Percentiles rank a stretch among this genome's conserved stretches.
Evolutionary conservation across 2,888 invertebrate genomes (phyloP).

Genomic region (Itoplectis maculator): DNA sequence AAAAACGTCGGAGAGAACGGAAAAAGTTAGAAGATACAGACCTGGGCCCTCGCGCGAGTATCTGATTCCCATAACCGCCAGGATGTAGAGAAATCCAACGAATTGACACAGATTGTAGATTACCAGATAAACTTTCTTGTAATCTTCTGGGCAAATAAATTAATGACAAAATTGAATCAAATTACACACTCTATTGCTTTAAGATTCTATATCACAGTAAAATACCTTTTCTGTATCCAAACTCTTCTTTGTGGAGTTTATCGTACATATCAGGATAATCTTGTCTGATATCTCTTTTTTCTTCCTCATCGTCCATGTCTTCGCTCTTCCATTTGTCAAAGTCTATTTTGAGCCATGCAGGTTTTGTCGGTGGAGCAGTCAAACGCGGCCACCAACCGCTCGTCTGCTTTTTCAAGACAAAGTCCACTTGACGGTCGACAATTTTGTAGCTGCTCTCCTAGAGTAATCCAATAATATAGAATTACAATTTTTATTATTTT

Average conservation of each 20-base stretch:
- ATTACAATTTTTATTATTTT: conserved; percentile 4
- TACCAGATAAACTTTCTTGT: conserved; percentile 93
- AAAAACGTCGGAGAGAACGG: not conserved
- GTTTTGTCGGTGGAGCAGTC: conserved; percentile 92
- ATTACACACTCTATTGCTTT: no score
- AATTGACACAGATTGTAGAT: conserved; percentile 96
- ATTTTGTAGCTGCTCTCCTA: conserved; percentile 87
- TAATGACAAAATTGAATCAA: not conserved
- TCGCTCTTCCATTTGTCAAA: conserved; percentile 96
- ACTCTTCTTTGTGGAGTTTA: conserved; percentile 90
- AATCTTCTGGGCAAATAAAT: conserved; percentile 87
- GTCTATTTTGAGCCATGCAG: conserved; percentile 96
- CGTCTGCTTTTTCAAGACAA: conserved; percentile 89
- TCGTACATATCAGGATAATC: conserved; percentile 93
- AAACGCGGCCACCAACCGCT: conserved; percentile 94
- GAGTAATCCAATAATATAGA: conserved; percentile 10
- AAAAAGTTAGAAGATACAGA: conserved; percentile 75
- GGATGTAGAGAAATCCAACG: conserved; percentile 92
- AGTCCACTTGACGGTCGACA: conserved; percentile 91
- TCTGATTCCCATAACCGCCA: conserved; percentile 90
- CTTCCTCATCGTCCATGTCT: conserved; percentile 88
- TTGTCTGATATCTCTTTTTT: conserved; percentile 89
- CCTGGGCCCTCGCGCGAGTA: conserved; percentile 91
- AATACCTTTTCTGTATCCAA: conserved; percentile 91
- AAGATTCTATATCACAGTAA: not conserved